Evolutionary conservation across 2,888 invertebrate species (phyloP).

Genomic region (Nysson spinosus): DNA sequence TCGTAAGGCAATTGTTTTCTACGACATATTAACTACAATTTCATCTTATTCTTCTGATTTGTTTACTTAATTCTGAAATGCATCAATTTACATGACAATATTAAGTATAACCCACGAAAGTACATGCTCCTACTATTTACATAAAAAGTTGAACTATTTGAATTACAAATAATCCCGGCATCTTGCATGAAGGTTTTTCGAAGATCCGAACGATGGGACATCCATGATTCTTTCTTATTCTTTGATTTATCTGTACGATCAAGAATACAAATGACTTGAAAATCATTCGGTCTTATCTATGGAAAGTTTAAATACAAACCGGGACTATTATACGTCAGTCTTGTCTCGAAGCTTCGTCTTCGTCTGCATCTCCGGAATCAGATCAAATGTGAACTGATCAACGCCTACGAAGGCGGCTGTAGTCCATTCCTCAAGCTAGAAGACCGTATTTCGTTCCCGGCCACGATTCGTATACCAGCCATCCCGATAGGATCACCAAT

Average conservation of each 20-base stretch:
- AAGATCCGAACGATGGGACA: too few species aligned
- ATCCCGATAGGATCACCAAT: slow-evolving; percentile 73
- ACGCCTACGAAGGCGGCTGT: slow-evolving; percentile 38
- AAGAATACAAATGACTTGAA: slow-evolving; percentile 55
- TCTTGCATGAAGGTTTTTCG: too few species aligned
- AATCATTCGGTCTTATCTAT: slow-evolving; percentile 55
- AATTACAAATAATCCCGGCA: too few species aligned
- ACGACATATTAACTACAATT: not conserved
- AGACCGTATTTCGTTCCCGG: slow-evolving; percentile 38
- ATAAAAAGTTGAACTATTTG: too few species aligned
- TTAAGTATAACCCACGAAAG: not conserved
- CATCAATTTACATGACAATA: too few species aligned
- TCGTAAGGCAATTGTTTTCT: too few species aligned
- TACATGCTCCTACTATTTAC: too few species aligned
- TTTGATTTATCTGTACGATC: slow-evolving; percentile 26
- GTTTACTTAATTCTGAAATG: too few species aligned
- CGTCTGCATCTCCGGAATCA: slow-evolving; percentile 59
- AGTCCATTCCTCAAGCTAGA: slow-evolving; percentile 37
- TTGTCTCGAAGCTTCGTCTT: slow-evolving; percentile 34
- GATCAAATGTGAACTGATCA: slow-evolving; percentile 52
- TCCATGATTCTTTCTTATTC: not conserved
- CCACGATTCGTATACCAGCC: slow-evolving; percentile 53
- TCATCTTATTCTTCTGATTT: not conserved
- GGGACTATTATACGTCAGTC: slow-evolving; percentile 43
- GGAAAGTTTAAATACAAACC: slow-evolving; percentile 48